phyloP scores from a whole-genome alignment of 2,797 vertebrate species.

The Pagetopsis macropterus region DNA sequence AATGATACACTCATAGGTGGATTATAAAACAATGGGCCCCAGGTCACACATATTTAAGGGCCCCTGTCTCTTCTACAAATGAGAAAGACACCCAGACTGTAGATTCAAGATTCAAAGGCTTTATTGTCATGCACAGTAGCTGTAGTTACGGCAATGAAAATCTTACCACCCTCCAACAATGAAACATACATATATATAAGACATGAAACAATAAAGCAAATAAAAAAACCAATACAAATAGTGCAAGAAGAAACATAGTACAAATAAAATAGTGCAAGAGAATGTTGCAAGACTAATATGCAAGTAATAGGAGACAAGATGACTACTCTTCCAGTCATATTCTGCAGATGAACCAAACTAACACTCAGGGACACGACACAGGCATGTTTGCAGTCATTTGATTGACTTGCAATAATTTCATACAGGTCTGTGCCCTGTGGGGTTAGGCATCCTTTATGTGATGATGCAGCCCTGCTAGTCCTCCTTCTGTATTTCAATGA shows the following conservation, averaged over 20 bases:
- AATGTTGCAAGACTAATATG: no score
- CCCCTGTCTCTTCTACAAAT: rapidly evolving
- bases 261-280: no score
- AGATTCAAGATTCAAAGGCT: background rate
- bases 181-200: no score
- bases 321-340: background rate
- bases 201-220: no score
- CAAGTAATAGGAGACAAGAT: no score
- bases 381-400: background rate
- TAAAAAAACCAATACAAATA: no score
- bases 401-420: background rate
- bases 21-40: background rate
- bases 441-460: background rate
- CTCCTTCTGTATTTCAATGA: conserved; percentile 23
- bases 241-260: no score
- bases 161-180: no score
- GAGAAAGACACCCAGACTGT: background rate
- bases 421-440: no score
- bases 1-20: background rate
- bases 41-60: background rate
- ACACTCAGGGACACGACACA: background rate
- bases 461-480: conserved; percentile 22
- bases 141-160: no score
- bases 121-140: no score
- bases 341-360: background rate